Conservation (phyloP, 2,113 vertebrate species). For the Cygnus buccinator region DNA sequence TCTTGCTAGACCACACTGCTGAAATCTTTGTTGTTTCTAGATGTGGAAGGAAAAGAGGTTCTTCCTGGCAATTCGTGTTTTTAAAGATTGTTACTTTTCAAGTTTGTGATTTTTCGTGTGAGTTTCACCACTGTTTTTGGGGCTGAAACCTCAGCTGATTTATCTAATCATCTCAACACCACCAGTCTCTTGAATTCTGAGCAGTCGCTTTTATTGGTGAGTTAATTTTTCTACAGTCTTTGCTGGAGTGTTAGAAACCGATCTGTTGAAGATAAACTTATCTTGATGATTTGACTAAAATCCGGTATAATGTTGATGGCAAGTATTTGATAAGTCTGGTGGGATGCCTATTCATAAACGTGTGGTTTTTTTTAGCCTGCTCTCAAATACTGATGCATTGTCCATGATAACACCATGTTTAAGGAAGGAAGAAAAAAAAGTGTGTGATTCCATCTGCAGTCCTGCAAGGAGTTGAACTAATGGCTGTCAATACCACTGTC, state of each 20-base stretch:
- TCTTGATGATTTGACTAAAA: not conserved
- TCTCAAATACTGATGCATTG: not conserved
- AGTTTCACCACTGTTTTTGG: not conserved
- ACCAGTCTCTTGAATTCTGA: not conserved
- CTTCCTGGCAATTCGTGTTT: not conserved
- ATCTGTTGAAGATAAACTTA: not conserved
- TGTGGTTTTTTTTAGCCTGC: not conserved
- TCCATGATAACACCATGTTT: not conserved
- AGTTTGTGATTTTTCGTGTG: not conserved
- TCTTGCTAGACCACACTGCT: not conserved
- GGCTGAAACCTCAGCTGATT: not conserved
- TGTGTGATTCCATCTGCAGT: not conserved
- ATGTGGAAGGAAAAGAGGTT: not conserved
- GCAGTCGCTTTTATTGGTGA: not conserved
- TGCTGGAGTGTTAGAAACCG: not conserved
- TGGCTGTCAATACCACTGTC: not conserved
- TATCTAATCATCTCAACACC: not conserved
- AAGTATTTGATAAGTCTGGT: not conserved
- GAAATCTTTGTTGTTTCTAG: not conserved
- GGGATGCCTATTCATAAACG: not conserved
- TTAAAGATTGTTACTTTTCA: not conserved
- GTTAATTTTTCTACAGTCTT: not conserved
- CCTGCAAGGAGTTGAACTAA: not conserved
- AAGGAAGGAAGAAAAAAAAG: not conserved
- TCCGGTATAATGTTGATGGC: not conserved